Percentiles rank a stretch among this genome's conserved stretches.
Conservation (phyloP, 2,113 vertebrate genomes). For the Macrotis lagotis region DNA sequence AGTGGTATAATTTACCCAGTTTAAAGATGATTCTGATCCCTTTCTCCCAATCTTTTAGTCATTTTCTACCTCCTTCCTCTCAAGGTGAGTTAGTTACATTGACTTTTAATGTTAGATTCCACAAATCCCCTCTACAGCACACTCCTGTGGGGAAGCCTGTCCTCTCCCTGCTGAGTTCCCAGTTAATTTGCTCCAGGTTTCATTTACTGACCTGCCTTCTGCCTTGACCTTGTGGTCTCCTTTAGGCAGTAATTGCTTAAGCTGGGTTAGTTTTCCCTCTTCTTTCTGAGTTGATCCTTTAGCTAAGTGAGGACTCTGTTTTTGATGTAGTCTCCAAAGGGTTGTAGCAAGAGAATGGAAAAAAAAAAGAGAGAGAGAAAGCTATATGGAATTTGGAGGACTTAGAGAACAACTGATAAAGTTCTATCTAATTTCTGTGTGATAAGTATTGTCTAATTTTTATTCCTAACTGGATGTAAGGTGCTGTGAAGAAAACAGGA, state of each 20-base stretch:
- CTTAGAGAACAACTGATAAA: neutral
- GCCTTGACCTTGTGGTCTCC: neutral
- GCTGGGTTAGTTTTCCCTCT: conserved; percentile 50
- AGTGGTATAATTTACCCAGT: conserved; percentile 55
- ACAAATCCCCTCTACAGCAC: conserved; percentile 31
- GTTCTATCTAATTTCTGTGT: neutral
- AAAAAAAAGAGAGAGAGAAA: neutral
- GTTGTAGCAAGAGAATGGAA: conserved; percentile 45
- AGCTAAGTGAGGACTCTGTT: conserved; percentile 21
- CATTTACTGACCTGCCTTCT: conserved; percentile 47
- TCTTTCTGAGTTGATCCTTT: neutral
- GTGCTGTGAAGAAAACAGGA: conserved; percentile 49
- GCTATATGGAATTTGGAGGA: neutral
- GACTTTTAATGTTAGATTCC: conserved; percentile 51
- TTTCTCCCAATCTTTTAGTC: conserved; percentile 62
- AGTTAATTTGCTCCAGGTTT: conserved; percentile 7
- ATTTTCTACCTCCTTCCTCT: conserved; percentile 58
- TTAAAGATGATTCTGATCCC: conserved; percentile 55
- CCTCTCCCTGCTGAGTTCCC: neutral
- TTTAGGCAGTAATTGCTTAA: conserved; percentile 37
- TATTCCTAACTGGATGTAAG: neutral
- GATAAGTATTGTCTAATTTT: neutral
- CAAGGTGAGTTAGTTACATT: conserved; percentile 72
- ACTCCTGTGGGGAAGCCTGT: conserved; percentile 10
- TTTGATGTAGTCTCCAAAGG: conserved; percentile 51